phyloP scores from a whole-genome alignment of 1,140 invertebrate species.

The Lanistes nyassanus region DNA sequence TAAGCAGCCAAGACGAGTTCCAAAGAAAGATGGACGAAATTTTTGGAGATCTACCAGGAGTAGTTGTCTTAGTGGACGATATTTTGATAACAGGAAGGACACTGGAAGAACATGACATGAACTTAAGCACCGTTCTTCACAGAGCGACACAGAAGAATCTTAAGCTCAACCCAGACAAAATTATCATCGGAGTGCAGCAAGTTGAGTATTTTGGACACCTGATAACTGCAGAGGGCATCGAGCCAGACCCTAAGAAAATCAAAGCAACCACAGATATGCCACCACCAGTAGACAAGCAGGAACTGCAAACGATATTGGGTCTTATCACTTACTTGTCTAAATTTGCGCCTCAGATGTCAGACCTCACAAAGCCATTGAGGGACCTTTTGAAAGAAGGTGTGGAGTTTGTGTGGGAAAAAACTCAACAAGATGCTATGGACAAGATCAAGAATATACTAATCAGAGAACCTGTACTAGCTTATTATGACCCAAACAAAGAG shows the following conservation, averaged over 20 bases:
- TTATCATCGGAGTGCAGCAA: too few relatives aligned
- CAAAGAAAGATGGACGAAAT: constrained; percentile 46
- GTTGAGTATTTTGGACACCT: too few relatives aligned
- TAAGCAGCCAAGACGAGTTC: too few relatives aligned
- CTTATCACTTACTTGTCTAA: constrained; percentile 62
- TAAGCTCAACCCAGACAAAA: constrained; percentile 59
- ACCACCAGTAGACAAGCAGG: constrained; percentile 15
- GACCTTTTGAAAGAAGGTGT: constrained; percentile 5
- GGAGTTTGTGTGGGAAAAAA: constrained; percentile 17
- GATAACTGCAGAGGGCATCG: constrained; percentile 57
- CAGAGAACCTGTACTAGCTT: constrained; percentile 21
- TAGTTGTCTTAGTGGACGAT: too few relatives aligned
- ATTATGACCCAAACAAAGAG: constrained; percentile 24
- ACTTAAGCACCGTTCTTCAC: constrained; percentile 57
- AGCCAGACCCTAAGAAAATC: too few relatives aligned
- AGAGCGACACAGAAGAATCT: constrained; percentile 38
- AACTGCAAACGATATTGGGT: constrained; percentile 46
- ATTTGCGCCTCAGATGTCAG: constrained; percentile 54
- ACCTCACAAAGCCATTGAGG: background rate
- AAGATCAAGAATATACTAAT: constrained; percentile 23
- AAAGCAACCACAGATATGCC: constrained; percentile 47
- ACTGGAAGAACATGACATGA: constrained; percentile 54
- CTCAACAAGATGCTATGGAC: constrained; percentile 28
- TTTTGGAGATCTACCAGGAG: constrained; percentile 53
- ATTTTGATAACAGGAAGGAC: constrained; percentile 48